phyloP scores from a whole-genome alignment of 2,797 vertebrate species.

The Peromyscus nudipes region DNA sequence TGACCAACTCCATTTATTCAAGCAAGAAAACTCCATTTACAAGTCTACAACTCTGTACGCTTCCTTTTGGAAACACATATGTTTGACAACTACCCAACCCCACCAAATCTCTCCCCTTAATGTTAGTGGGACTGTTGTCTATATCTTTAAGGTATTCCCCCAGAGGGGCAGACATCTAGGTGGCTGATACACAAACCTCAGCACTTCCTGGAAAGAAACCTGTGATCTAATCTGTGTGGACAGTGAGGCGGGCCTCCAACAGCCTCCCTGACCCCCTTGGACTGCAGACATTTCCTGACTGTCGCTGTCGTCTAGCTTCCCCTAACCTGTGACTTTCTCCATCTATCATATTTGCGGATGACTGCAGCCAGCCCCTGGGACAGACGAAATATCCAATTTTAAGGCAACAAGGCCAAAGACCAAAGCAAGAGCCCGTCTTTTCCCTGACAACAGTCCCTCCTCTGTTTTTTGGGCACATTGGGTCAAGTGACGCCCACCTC shows the following conservation, averaged over 20 bases:
- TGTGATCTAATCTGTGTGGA: not conserved
- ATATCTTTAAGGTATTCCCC: not conserved
- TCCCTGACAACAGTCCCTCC: not conserved
- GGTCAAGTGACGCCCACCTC: not conserved
- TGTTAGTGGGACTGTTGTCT: constrained; percentile 21
- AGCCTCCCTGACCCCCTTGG: not conserved
- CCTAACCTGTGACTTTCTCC: not conserved
- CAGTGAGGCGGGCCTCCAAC: not conserved
- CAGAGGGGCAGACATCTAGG: constrained; percentile 19
- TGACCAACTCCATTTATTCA: not conserved
- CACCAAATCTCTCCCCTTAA: not conserved
- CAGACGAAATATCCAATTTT: not conserved
- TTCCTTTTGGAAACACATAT: constrained; percentile 22
- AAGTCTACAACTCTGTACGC: not conserved
- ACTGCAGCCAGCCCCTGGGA: not conserved
- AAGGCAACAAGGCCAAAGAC: not conserved
- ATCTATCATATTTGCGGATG: not conserved
- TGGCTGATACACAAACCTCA: not conserved
- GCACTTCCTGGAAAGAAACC: constrained; percentile 22
- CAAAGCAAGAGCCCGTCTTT: not conserved
- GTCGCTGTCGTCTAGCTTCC: not conserved
- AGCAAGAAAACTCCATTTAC: not conserved
- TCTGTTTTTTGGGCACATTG: not conserved
- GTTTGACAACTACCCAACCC: not conserved
- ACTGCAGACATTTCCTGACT: not conserved